These are phyloP conservation scores for Porphyrio hochstetteri DNA, from an alignment of 2,113 vertebrate genomes.

Conservation along the genomic window DNA sequence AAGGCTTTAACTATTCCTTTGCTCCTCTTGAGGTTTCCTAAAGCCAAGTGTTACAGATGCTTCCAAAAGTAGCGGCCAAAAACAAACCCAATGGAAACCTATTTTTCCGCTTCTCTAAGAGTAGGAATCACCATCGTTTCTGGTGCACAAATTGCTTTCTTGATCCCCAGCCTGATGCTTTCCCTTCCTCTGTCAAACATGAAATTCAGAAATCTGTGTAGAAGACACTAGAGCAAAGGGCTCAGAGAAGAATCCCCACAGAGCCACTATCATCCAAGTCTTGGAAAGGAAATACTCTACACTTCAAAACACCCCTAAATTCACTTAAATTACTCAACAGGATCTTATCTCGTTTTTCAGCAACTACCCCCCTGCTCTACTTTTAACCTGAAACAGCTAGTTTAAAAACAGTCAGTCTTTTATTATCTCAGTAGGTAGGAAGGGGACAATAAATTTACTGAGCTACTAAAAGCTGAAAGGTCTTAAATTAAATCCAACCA, in stretches of 20 bases:
- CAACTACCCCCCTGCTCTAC: not conserved
- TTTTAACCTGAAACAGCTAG: not conserved
- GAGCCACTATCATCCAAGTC: not conserved
- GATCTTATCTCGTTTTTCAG: not conserved
- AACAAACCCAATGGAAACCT: not conserved
- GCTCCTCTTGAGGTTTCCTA: not conserved
- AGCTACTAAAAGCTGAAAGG: not conserved
- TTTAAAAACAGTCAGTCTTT: constrained; percentile 3
- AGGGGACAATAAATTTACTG: not conserved
- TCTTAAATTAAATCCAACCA: not conserved
- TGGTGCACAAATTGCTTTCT: not conserved
- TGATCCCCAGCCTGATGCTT: not conserved
- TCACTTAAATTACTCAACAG: not conserved
- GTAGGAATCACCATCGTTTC: not conserved
- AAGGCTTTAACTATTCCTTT: not conserved
- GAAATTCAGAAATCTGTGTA: not conserved
- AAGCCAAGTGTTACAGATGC: not conserved
- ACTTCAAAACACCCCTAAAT: not conserved
- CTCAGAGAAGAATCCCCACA: not conserved
- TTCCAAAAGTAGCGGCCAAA: constrained; percentile 1
- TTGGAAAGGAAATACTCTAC: not conserved
- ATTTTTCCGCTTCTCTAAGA: not conserved
- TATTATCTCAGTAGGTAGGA: not conserved
- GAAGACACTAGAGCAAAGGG: not conserved
- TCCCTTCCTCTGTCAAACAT: not conserved